phyloP scores from a whole-genome alignment of 2,113 vertebrate species.

The Stegastes partitus region DNA sequence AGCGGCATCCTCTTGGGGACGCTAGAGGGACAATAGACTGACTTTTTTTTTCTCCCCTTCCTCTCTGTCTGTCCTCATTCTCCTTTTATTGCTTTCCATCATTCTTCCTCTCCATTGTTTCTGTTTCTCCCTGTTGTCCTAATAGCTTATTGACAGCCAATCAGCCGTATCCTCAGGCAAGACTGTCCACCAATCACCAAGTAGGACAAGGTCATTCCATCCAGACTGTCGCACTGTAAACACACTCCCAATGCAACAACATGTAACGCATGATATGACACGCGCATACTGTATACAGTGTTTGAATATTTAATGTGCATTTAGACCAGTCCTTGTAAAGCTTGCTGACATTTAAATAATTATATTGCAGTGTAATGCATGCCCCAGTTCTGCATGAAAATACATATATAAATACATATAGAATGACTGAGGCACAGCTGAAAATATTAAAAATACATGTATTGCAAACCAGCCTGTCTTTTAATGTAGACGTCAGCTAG shows the following conservation, averaged over 20 bases:
- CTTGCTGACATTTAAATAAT: neutral
- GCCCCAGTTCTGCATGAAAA: too few species aligned
- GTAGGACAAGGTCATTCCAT: conserved; percentile 84
- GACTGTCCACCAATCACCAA: conserved; percentile 71
- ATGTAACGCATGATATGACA: neutral
- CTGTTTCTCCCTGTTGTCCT: conserved; percentile 57
- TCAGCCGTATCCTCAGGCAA: conserved; percentile 74
- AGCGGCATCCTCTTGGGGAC: neutral
- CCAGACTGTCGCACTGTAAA: neutral
- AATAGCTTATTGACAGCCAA: conserved; percentile 86
- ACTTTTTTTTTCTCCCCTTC: neutral
- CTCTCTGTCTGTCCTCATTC: neutral
- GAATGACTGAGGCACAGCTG: neutral
- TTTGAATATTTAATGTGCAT: neutral
- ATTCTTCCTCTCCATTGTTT: conserved; percentile 10
- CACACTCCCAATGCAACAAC: neutral
- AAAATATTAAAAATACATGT: neutral
- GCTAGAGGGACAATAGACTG: neutral
- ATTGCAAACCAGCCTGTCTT: too few species aligned
- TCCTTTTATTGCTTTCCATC: conserved; percentile 13
- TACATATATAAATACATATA: too few species aligned
- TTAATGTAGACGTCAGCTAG: too few species aligned
- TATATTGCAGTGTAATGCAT: neutral
- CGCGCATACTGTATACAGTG: neutral
- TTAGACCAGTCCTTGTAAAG: neutral